Percentiles rank a stretch among this genome's conserved stretches.
Evolutionary conservation across 2,888 invertebrate species (phyloP).

Genomic region (Eumerus sabulonum): DNA sequence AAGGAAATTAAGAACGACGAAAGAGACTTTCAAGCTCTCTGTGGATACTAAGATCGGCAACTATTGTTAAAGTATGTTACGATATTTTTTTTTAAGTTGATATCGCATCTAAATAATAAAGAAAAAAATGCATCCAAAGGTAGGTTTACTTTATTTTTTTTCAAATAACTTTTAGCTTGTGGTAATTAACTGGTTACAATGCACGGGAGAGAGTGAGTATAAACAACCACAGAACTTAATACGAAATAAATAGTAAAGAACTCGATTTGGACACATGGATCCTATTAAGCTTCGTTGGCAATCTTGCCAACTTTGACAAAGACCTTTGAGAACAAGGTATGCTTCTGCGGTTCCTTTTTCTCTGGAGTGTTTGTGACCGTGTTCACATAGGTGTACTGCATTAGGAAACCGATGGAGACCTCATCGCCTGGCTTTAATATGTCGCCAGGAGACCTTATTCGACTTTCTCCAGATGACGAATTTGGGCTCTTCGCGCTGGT

Average conservation of each 20-base stretch:
- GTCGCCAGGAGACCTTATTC: slow-evolving; percentile 86
- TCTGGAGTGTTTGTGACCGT: slow-evolving; percentile 84
- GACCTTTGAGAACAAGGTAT: slow-evolving; percentile 75
- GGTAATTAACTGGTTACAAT: slow-evolving; percentile 15
- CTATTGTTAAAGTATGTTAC: too few relatives aligned
- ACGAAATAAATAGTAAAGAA: slow-evolving; percentile 17
- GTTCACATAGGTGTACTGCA: slow-evolving; percentile 89
- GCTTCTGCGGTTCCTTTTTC: slow-evolving; percentile 82
- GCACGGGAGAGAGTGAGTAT: slow-evolving; percentile 8
- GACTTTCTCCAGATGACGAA: slow-evolving; percentile 94
- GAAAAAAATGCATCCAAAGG: too few relatives aligned
- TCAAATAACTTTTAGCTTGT: slow-evolving; percentile 2
- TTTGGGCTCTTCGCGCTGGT: slow-evolving; percentile 89
- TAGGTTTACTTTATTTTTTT: neutral
- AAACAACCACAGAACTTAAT: slow-evolving; percentile 1
- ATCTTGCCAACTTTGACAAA: slow-evolving; percentile 76
- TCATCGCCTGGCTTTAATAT: slow-evolving; percentile 79
- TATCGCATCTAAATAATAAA: too few relatives aligned
- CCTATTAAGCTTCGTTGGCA: slow-evolving; percentile 12
- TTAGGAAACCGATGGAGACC: slow-evolving; percentile 82
- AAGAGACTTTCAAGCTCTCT: too few relatives aligned
- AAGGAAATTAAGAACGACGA: too few relatives aligned
- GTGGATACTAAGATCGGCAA: too few relatives aligned
- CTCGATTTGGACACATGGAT: neutral
- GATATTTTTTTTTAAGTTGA: too few relatives aligned